These are phyloP conservation scores for Hipparchia sbordonii DNA, from an alignment of 2,888 invertebrate species.

Conservation along the genomic window DNA sequence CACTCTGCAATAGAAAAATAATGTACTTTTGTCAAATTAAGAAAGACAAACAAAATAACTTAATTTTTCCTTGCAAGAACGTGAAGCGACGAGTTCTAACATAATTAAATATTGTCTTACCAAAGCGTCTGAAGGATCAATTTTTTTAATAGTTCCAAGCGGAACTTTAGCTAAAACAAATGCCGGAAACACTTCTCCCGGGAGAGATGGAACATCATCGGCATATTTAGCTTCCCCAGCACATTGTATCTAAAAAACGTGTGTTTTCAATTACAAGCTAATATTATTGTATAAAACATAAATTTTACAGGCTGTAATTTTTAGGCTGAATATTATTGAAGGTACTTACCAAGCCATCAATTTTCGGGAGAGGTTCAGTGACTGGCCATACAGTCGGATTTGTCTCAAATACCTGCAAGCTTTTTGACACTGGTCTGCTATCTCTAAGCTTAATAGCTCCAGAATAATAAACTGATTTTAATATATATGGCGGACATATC, in stretches of 20 bases:
- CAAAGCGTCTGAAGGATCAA: slow-evolving; percentile 85
- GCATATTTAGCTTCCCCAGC: slow-evolving; percentile 86
- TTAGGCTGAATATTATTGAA: neutral
- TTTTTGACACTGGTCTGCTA: slow-evolving; percentile 80
- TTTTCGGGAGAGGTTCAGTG: slow-evolving; percentile 85
- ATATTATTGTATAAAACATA: too few relatives aligned
- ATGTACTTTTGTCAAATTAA: too few relatives aligned
- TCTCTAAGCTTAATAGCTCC: slow-evolving; percentile 67
- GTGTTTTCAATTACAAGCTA: neutral
- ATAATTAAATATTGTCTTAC: slow-evolving; percentile 56
- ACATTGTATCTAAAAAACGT: slow-evolving; percentile 71
- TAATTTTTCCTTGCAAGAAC: too few relatives aligned
- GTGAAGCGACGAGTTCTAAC: neutral
- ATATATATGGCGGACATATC: slow-evolving; percentile 66
- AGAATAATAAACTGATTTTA: slow-evolving; percentile 65
- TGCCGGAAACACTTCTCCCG: slow-evolving; percentile 85
- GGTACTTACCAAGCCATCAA: slow-evolving; percentile 73
- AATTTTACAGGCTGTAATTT: too few relatives aligned
- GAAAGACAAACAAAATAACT: too few relatives aligned
- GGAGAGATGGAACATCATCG: slow-evolving; percentile 83
- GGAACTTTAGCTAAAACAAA: slow-evolving; percentile 84
- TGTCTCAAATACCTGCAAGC: slow-evolving; percentile 83
- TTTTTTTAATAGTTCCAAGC: slow-evolving; percentile 78
- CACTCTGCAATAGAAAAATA: slow-evolving; percentile 61
- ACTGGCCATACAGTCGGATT: slow-evolving; percentile 84